Conservation (phyloP, 2,113 vertebrate species). For the Apus apus region DNA sequence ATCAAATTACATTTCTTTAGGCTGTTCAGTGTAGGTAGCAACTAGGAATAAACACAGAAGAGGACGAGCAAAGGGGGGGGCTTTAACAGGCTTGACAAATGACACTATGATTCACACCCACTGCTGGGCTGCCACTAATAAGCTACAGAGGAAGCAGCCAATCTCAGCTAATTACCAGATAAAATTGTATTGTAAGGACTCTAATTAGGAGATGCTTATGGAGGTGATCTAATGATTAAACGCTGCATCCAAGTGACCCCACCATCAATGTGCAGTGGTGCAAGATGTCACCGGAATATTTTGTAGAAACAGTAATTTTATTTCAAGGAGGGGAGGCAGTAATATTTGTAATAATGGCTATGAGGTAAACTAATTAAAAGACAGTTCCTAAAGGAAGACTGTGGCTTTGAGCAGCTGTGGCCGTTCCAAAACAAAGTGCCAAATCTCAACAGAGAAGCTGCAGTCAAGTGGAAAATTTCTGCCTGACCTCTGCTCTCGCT, state of each 20-base stretch:
- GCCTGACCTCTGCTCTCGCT: slow-evolving; percentile 90
- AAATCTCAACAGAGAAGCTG: slow-evolving; percentile 84
- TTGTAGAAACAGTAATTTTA: slow-evolving; percentile 84
- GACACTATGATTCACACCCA: slow-evolving; percentile 87
- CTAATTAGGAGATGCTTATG: slow-evolving; percentile 94
- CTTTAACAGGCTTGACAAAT: slow-evolving; percentile 83
- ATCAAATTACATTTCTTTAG: slow-evolving; percentile 42
- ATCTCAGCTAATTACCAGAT: slow-evolving; percentile 97
- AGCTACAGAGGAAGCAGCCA: slow-evolving; percentile 92
- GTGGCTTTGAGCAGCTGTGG: slow-evolving; percentile 85
- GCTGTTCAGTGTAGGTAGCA: slow-evolving; percentile 53
- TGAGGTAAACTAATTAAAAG: slow-evolving; percentile 97
- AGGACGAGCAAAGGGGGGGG: slow-evolving; percentile 66
- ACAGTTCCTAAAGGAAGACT: slow-evolving; percentile 87
- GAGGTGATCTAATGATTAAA: slow-evolving; percentile 96
- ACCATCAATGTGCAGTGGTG: slow-evolving; percentile 81
- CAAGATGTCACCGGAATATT: slow-evolving; percentile 83
- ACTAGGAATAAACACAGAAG: slow-evolving; percentile 66
- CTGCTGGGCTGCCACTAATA: slow-evolving; percentile 89
- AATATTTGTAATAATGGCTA: slow-evolving; percentile 94
- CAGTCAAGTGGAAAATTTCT: slow-evolving; percentile 94
- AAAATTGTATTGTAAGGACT: slow-evolving; percentile 93
- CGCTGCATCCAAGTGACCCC: slow-evolving; percentile 88
- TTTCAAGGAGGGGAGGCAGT: slow-evolving; percentile 80
- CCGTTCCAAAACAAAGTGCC: slow-evolving; percentile 84